Conservation (phyloP, 1,140 invertebrate genomes). For the Lasaia peninsularis region DNA sequence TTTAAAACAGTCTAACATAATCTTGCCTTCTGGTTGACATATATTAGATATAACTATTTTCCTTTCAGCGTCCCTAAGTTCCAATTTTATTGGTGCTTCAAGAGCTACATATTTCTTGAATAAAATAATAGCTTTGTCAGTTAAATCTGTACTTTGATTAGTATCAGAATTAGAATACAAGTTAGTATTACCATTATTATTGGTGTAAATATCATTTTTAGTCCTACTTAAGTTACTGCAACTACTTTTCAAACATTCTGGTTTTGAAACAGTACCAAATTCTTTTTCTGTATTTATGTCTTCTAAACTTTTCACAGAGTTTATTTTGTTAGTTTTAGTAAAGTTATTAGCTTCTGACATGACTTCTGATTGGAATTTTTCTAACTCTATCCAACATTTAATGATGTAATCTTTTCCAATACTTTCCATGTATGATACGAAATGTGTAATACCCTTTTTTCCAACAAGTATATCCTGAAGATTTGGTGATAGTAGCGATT, state of each 20-base stretch:
- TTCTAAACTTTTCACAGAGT: constrained; percentile 58
- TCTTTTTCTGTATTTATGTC: constrained; percentile 16
- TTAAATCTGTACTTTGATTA: constrained; percentile 35
- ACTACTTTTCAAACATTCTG: constrained; percentile 20
- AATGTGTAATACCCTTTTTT: constrained; percentile 63
- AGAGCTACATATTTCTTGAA: constrained; percentile 75
- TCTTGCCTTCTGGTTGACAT: constrained; percentile 66
- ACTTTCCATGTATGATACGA: constrained; percentile 68
- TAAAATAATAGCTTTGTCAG: constrained; percentile 61
- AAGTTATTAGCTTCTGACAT: constrained; percentile 29
- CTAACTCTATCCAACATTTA: constrained; percentile 70
- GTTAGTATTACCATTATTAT: constrained; percentile 47
- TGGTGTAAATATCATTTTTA: constrained; percentile 38
- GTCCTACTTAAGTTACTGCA: constrained; percentile 36
- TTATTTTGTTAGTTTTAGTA: constrained; percentile 42
- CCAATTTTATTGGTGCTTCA: constrained; percentile 68
- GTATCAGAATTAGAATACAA: constrained; percentile 25
- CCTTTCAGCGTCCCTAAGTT: constrained; percentile 63
- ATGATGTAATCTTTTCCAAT: constrained; percentile 55
- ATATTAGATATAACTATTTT: constrained; percentile 72
- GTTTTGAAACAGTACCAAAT: neutral
- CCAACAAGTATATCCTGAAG: constrained; percentile 61
- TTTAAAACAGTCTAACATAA: constrained; percentile 68
- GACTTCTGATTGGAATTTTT: constrained; percentile 54
- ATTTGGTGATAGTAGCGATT: constrained; percentile 64